Base-by-base conservation (phyloP, 2,113 vertebrate species). In the Cariama cristata region DNA sequence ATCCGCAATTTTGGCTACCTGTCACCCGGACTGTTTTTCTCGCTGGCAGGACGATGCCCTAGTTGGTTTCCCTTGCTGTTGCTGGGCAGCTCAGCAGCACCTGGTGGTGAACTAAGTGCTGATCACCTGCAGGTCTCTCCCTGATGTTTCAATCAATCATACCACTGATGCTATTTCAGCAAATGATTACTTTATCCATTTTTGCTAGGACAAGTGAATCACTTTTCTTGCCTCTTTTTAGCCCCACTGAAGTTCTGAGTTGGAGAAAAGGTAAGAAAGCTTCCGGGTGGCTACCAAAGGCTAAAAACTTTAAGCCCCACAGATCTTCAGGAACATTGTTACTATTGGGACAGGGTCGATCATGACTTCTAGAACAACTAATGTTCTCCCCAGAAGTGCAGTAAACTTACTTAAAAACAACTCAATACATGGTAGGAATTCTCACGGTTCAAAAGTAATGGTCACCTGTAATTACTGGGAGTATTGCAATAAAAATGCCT, bases 361-460 rank as follows among this genome's bases (percentile, higher is more conserved):
- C 27, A 6, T 50, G 69, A 56, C 45, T 47, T 62, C 26, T n/a
- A 71, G 76, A 76, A 62, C 76, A 95, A 35, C 3, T 47, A 26
- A 33, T 42, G 90, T 96, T 79, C 50, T 81, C 93, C 81, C 86
- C 79, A 66, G n/a, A 96, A 81, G 7, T 62, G 30, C 20, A 60
- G 14, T 45, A 71, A 93, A 38, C 33, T 73, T 80, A 49, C 14
- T 80, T 63, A 45, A 55, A 58, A 71, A 5, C 16, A 88, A 19
- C 9, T 45, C 63, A 87, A 55, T 71, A 85, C 11, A 40, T 40
- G 11, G 14, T 38, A 79, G 64, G 64, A 52, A 74, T 86, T 71
- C 56, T 86, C 83, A 53, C 80, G 67, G 30, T 94, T 96, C 90
- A 93, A 68, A 96, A 96, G 50, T 32, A 71, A 66, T 53, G 18